Base-by-base conservation (phyloP, 2,113 vertebrate genomes). In the Rhynchopsitta pachyrhyncha region DNA sequence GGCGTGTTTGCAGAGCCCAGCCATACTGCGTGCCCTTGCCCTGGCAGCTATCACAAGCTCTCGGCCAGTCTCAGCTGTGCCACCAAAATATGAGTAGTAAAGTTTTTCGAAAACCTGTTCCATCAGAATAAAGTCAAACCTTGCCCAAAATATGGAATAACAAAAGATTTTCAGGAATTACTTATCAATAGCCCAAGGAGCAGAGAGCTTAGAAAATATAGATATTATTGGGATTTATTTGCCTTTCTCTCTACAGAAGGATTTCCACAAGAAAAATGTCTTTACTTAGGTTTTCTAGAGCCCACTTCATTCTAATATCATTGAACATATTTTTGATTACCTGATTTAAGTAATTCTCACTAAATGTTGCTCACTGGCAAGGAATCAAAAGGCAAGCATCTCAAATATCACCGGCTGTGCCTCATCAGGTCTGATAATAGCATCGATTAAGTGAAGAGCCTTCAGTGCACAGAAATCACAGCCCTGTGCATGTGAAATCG, bases 351-450 rank as follows among this genome's bases (percentile, higher is more conserved):
- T 96, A 95, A 96, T 94, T 94, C 78, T 97, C 82, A 90, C 87
- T 92, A 95, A 92, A 95, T 85, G 84, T 82, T 96, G 90, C 91
- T 93, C 49, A 12, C 94, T 87, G 91, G 90, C 95, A 82, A 89
- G 84, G 93, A 85, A 91, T 94, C 87, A 91, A 86, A 95, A 95
- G 92, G 63, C 83, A 94, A 92, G 83, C 80, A 86, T 89, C 93
- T 95, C 74, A 82, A 57, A 79, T 82, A 88, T 91, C 92, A 92
- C 83, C 86, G 92, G 91, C 93, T 94, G 92, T 93, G 95, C 80
- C 86, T 96, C 93, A 96, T 93, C 96, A 96, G 90, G 96, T 96
- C 93, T 95, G 93, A 93, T 95, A 95, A 94, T 62, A 94, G 86
- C 88, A 88, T 57, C 49, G 2, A 97, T 93, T 92, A 96, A 90